Conservation (phyloP, 2,113 vertebrate genomes). For the Laticauda laticaudata region DNA sequence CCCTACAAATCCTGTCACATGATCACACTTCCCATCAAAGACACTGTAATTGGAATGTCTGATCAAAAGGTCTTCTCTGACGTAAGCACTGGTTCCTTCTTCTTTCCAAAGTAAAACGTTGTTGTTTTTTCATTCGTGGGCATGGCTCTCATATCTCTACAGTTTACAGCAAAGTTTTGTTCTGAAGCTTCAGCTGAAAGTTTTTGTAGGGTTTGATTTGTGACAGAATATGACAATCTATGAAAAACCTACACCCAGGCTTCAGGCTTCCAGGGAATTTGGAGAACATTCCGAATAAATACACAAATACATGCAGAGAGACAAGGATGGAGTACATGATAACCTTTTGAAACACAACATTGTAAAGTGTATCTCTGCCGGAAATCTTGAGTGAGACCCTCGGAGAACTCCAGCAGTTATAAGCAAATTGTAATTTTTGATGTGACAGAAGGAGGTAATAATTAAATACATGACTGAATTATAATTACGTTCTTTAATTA, state of each 20-base stretch:
- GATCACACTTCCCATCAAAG: not conserved
- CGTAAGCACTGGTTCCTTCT: not conserved
- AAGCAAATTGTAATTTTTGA: not conserved
- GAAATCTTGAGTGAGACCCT: not conserved
- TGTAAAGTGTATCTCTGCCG: not conserved
- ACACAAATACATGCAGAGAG: not conserved
- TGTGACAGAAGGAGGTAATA: not conserved
- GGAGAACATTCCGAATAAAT: not conserved
- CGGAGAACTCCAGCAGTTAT: not conserved
- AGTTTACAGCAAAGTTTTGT: not conserved
- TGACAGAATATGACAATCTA: not conserved
- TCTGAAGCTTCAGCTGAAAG: not conserved
- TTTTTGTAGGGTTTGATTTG: not conserved
- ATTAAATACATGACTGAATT: not conserved
- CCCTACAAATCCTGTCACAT: not conserved
- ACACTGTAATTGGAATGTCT: not conserved
- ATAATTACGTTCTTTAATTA: not conserved
- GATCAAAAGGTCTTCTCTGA: not conserved
- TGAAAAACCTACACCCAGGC: not conserved
- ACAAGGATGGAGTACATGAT: not conserved
- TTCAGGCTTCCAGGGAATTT: not conserved
- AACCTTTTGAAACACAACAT: not conserved
- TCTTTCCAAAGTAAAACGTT: not conserved
- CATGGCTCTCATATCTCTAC: not conserved
- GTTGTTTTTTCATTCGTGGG: not conserved